Evolutionary conservation across 2,888 invertebrate species (phyloP).

Genomic region (Sphaerophoria rueppellii): DNA sequence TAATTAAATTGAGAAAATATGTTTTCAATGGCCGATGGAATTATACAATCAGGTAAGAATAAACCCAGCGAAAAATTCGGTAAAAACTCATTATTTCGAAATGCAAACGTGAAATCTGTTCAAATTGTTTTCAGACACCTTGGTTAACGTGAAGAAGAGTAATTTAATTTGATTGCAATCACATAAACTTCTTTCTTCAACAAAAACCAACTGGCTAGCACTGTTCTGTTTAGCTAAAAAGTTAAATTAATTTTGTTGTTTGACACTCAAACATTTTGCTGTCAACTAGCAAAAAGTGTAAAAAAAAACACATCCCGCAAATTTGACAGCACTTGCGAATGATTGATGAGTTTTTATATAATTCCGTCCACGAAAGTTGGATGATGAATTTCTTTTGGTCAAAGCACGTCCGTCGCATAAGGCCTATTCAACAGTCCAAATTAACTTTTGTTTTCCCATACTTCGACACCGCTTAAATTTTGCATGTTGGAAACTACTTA

Average conservation of each 20-base stretch:
- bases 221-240: no score
- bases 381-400: conserved; percentile 14
- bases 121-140: no score
- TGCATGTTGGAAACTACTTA: conserved; percentile 29
- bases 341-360: conserved; percentile 18
- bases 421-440: conserved; percentile 23
- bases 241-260: not conserved
- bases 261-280: not conserved
- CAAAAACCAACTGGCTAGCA: no score
- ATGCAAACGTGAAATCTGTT: no score
- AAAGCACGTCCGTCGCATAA: conserved; percentile 5
- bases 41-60: no score
- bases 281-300: not conserved
- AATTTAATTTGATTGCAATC: no score
- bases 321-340: not conserved
- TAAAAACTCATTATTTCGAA: no score
- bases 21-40: no score
- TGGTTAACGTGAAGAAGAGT: no score
- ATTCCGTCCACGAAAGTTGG: not conserved
- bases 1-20: no score
- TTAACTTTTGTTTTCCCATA: not conserved
- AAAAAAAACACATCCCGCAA: not conserved
- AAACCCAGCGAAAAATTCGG: no score
- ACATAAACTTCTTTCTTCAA: no score
- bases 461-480: not conserved